A percentile compares a stretch with the other conserved stretches of the same genome.
These are phyloP conservation scores for Ataeniobius toweri DNA, from an alignment of 2,797 vertebrate species.

Conservation along the genomic window DNA sequence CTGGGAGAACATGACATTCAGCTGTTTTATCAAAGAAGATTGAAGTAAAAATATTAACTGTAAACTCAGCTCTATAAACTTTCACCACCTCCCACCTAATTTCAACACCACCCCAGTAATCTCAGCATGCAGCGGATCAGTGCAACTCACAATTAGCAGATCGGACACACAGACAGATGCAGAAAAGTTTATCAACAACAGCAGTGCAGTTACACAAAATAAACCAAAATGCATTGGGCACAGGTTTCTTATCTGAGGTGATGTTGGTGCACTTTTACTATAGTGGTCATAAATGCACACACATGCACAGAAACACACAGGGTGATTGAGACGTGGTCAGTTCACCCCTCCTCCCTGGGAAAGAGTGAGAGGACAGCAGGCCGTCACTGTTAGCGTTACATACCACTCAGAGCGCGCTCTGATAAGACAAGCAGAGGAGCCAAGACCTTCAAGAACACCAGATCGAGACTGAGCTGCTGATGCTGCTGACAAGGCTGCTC, in stretches of 20 bases:
- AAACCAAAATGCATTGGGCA: neutral
- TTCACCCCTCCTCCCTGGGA: slow-evolving; percentile 67
- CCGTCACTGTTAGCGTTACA: slow-evolving; percentile 64
- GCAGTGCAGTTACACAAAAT: neutral
- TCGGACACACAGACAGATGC: neutral
- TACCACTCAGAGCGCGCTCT: slow-evolving; percentile 59
- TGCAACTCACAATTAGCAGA: neutral
- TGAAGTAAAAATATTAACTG: neutral
- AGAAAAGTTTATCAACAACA: neutral
- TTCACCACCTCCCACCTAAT: slow-evolving; percentile 19
- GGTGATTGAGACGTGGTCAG: slow-evolving; percentile 9
- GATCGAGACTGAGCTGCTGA: slow-evolving; percentile 20
- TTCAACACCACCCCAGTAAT: slow-evolving; percentile 63
- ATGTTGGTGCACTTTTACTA: slow-evolving; percentile 28
- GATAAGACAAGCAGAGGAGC: slow-evolving; percentile 69
- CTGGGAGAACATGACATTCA: neutral
- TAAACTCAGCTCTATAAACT: neutral
- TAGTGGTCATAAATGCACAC: slow-evolving; percentile 12
- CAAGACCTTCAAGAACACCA: slow-evolving; percentile 40
- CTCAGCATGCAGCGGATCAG: slow-evolving; percentile 40
- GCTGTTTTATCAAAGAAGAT: neutral
- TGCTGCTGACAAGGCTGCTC: slow-evolving; percentile 5
- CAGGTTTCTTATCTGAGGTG: slow-evolving; percentile 23
- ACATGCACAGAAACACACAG: neutral
- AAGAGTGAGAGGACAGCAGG: slow-evolving; percentile 62